Percentiles rank a stretch among this genome's conserved stretches.
Conservation (phyloP, 2,888 invertebrate species). For the Stomorhina lunata region DNA sequence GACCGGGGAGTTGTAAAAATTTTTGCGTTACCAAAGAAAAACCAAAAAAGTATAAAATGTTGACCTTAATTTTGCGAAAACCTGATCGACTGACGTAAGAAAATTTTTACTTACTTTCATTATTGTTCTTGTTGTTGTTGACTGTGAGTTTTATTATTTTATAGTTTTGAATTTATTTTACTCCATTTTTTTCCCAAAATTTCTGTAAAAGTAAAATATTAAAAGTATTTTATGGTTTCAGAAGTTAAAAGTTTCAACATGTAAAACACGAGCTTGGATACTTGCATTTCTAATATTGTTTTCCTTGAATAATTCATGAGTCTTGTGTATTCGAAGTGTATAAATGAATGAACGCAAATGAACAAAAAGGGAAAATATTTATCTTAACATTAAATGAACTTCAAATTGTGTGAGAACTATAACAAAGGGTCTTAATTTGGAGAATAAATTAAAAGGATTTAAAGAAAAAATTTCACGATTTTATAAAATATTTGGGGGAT, state of each 20-base stretch:
- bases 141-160: not conserved
- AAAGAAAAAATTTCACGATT: no score
- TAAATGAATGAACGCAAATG: not conserved
- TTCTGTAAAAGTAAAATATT: no score
- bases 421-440: not conserved
- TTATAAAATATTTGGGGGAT: no score
- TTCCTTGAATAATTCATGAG: conserved; percentile 40
- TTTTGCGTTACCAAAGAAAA: not conserved
- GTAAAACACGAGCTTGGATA: not conserved
- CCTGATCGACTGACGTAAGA: not conserved
- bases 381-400: not conserved
- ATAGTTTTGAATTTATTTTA: not conserved
- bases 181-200: not conserved
- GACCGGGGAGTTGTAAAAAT: conserved; percentile 44
- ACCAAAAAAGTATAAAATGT: not conserved
- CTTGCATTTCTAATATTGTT: conserved; percentile 28
- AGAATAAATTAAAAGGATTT: no score
- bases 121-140: not conserved
- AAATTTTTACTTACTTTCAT: conserved; percentile 1
- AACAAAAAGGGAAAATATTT: not conserved
- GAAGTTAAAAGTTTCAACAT: not conserved
- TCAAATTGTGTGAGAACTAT: not conserved
- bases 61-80: not conserved
- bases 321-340: not conserved
- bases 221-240: not conserved